These are phyloP conservation scores for Drosophila repleta DNA, from an alignment of 1,140 invertebrate species.

Conservation along the genomic window DNA sequence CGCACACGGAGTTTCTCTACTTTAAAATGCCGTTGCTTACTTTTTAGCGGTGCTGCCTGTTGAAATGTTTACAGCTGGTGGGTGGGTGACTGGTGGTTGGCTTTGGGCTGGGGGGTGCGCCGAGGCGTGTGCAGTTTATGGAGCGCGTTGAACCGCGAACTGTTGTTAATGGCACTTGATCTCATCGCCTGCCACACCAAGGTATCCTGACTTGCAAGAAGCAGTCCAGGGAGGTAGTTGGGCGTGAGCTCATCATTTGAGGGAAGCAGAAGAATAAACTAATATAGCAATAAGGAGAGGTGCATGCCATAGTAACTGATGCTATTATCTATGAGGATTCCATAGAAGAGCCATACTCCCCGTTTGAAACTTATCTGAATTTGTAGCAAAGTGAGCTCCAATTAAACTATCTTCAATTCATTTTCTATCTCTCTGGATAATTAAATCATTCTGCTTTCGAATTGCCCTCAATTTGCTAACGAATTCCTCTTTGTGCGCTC, in stretches of 20 bases:
- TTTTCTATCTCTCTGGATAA: background rate
- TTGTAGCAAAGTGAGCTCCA: background rate
- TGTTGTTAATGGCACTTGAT: conserved; percentile 71
- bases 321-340: too few relatives aligned
- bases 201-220: conserved; percentile 4
- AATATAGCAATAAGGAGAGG: background rate
- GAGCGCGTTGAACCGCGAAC: conserved; percentile 70
- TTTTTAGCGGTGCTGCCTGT: conserved; percentile 24
- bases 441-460: background rate
- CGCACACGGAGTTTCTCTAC: background rate
- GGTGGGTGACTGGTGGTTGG: background rate
- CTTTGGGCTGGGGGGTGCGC: background rate
- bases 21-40: conserved; percentile 26
- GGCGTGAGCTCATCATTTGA: background rate
- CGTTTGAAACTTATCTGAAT: too few relatives aligned
- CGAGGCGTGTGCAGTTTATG: conserved; percentile 50
- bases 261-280: background rate
- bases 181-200: conserved; percentile 40
- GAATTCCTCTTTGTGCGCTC: conserved; percentile 4
- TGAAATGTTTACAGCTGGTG: conserved; percentile 20
- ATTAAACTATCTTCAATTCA: background rate
- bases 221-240: background rate
- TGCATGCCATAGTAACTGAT: too few relatives aligned
- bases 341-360: too few relatives aligned
- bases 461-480: conserved; percentile 8